Evolutionary conservation across 2,113 vertebrate species (phyloP).

Genomic region (Balaenoptera acutorostrata): DNA sequence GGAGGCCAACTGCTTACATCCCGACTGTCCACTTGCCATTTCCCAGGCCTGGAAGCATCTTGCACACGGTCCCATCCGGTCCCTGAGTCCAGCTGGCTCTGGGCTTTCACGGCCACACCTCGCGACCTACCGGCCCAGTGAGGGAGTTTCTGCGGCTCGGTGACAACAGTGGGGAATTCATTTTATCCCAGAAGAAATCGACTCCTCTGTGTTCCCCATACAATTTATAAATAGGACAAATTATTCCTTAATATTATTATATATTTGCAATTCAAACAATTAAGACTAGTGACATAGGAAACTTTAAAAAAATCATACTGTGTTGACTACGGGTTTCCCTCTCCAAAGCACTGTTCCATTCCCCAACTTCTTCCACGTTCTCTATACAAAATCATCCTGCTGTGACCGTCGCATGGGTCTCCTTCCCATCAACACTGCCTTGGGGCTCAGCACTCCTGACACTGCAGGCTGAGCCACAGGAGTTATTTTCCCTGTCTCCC

Average conservation of each 20-base stretch:
- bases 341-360: background rate
- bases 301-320: background rate
- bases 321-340: background rate
- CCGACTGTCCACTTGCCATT: background rate
- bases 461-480: background rate
- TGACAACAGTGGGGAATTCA: background rate
- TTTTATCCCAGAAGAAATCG: background rate
- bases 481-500: background rate
- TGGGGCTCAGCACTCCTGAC: background rate
- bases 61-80: fast-evolving
- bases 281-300: background rate
- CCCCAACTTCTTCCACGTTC: background rate
- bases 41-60: background rate
- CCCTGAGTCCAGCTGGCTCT: background rate
- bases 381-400: background rate
- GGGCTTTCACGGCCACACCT: no score
- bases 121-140: no score
- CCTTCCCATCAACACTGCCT: background rate
- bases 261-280: background rate
- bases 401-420: background rate
- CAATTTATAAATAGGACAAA: background rate
- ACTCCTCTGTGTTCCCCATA: background rate
- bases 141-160: background rate
- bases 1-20: background rate
- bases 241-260: background rate